A percentile compares a stretch with the other conserved stretches of the same genome.
These are phyloP conservation scores for Panulirus ornatus DNA, from an alignment of 1,140 invertebrate species.

Conservation along the genomic window DNA sequence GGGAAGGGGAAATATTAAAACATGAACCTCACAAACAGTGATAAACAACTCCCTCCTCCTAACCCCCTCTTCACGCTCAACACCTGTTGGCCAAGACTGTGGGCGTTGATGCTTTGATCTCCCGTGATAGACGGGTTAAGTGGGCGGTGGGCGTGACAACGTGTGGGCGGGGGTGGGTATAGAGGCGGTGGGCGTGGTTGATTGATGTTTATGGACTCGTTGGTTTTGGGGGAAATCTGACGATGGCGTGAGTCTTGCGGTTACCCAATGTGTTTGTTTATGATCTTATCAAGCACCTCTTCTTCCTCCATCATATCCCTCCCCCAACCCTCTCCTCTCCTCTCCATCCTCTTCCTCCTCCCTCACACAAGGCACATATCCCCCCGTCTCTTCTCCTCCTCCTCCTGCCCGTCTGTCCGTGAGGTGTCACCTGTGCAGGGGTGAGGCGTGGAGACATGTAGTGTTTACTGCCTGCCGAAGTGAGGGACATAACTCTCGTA, in stretches of 20 bases:
- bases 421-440: conserved; percentile 2
- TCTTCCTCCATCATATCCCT: too few species aligned
- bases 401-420: not conserved
- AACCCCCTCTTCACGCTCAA: conserved; percentile 25
- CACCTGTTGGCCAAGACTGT: conserved; percentile 53
- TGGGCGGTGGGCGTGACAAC: conserved; percentile 49
- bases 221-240: conserved; percentile 7
- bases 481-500: conserved; percentile 27
- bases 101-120: conserved; percentile 66
- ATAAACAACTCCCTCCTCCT: conserved; percentile 64
- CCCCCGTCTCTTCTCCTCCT: not conserved
- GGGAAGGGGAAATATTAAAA: conserved; percentile 49
- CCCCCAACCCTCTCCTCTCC: too few species aligned
- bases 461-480: conserved; percentile 32
- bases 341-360: too few species aligned
- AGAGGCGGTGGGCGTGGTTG: not conserved
- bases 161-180: conserved; percentile 33
- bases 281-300: conserved; percentile 27
- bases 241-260: conserved; percentile 11
- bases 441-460: not conserved
- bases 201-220: conserved; percentile 1
- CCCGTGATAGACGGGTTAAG: conserved; percentile 53
- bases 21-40: conserved; percentile 56
- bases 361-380: not conserved
- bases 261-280: conserved; percentile 39